phyloP scores from a whole-genome alignment of 2,888 invertebrate genomes.

The Xestobium rufovillosum region DNA sequence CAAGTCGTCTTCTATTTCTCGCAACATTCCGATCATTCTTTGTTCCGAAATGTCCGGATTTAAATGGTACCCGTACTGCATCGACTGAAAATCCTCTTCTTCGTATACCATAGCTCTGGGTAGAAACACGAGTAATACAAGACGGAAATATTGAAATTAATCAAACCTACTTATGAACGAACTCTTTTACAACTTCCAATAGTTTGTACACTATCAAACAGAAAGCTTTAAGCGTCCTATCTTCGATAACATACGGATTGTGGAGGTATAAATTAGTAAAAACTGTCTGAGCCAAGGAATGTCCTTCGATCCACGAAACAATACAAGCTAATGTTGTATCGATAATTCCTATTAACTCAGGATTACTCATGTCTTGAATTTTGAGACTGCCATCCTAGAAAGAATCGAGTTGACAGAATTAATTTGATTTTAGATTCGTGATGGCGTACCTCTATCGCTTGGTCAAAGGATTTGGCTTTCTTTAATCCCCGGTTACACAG shows the following conservation, averaged over 20 bases:
- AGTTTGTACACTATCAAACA: slow-evolving; percentile 82
- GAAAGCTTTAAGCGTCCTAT: slow-evolving; percentile 77
- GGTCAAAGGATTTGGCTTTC: slow-evolving; percentile 78
- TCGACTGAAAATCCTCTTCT: slow-evolving; percentile 94
- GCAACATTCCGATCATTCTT: slow-evolving; percentile 71
- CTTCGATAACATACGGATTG: slow-evolving; percentile 76
- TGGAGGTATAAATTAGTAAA: slow-evolving; percentile 95
- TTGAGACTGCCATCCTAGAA: slow-evolving; percentile 68
- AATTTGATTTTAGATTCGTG: slow-evolving; percentile 7
- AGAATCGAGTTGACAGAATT: slow-evolving; percentile 7
- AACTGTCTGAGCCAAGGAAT: slow-evolving; percentile 92
- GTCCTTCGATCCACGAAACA: slow-evolving; percentile 96
- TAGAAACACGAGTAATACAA: slow-evolving; percentile 11
- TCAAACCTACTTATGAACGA: slow-evolving; percentile 67
- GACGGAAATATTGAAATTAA: slow-evolving; percentile 1
- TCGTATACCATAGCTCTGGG: slow-evolving; percentile 77
- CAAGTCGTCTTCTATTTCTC: slow-evolving; percentile 87
- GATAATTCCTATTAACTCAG: slow-evolving; percentile 85
- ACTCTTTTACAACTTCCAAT: slow-evolving; percentile 81
- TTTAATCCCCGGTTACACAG: slow-evolving; percentile 81
- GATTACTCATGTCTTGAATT: slow-evolving; percentile 63
- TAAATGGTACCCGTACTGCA: slow-evolving; percentile 82
- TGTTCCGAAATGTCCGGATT: slow-evolving; percentile 76
- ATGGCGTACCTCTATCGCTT: slow-evolving; percentile 65
- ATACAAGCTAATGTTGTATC: slow-evolving; percentile 91